Evolutionary conservation across 2,797 vertebrate genomes (phyloP).

Genomic region (Hypotaenidia philippensis): DNA sequence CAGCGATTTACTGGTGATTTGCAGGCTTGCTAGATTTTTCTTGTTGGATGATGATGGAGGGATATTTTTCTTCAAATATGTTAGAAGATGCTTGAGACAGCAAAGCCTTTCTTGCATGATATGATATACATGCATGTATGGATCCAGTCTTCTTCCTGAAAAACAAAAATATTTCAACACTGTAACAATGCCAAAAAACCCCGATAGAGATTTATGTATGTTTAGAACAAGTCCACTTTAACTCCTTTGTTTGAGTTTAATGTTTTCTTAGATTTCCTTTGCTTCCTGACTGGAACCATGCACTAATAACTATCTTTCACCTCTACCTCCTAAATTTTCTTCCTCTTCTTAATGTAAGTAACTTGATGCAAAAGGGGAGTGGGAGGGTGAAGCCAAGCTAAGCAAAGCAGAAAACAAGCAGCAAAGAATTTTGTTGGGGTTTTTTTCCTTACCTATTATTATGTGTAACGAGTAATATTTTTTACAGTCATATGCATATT

Average conservation of each 20-base stretch:
- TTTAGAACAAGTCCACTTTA: constrained; percentile 33
- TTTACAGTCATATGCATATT: constrained; percentile 34
- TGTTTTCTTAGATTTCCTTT: constrained; percentile 62
- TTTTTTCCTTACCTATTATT: background rate
- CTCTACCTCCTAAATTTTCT: constrained; percentile 75
- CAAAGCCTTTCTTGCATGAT: background rate
- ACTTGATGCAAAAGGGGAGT: constrained; percentile 33
- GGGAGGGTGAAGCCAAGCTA: constrained; percentile 13
- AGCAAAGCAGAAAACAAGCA: constrained; percentile 30
- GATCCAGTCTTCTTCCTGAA: constrained; percentile 6
- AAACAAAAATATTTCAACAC: background rate
- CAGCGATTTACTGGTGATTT: background rate
- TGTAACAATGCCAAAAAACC: background rate
- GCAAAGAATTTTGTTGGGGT: background rate
- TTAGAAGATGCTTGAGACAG: background rate
- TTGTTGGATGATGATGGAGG: background rate
- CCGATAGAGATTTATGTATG: background rate
- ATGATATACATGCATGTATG: background rate
- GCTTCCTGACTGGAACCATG: constrained; percentile 47
- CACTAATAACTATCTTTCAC: constrained; percentile 72
- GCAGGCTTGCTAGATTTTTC: background rate
- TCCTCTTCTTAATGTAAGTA: constrained; percentile 82
- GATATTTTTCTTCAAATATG: background rate
- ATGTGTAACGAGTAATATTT: constrained; percentile 14
- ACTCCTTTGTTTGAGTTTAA: constrained; percentile 50